Percentiles rank a stretch among this genome's conserved stretches.
These are phyloP conservation scores for Chrysolina oricalcia DNA, from an alignment of 2,888 invertebrate species.

Conservation along the genomic window DNA sequence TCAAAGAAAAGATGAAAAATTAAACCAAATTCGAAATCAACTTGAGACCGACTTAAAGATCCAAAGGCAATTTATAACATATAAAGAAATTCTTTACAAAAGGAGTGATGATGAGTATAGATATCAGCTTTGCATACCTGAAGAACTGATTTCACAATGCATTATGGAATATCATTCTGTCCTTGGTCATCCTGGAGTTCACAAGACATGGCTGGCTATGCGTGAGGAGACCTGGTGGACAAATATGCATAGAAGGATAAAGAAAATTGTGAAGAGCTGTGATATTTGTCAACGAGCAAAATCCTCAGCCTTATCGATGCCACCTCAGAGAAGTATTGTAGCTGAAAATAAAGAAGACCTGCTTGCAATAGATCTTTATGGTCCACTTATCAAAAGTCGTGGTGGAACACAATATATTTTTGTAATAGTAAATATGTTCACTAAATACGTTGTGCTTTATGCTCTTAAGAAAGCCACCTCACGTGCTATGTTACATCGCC, in stretches of 20 bases:
- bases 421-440: constrained; percentile 61
- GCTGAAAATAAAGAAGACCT: constrained; percentile 16
- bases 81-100: background rate
- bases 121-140: background rate
- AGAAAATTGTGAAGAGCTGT: constrained; percentile 30
- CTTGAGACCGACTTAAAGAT: background rate
- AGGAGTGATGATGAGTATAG: constrained; percentile 1
- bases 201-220: constrained; percentile 40
- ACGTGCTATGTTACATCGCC: constrained; percentile 11
- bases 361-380: constrained; percentile 26
- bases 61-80: background rate
- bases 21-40: background rate
- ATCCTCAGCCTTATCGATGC: constrained; percentile 21
- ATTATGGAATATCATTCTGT: constrained; percentile 3
- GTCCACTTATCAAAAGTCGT: constrained; percentile 41
- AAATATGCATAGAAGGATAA: constrained; percentile 29
- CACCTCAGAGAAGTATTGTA: constrained; percentile 23
- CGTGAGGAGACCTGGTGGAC: constrained; percentile 42
- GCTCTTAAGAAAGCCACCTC: background rate
- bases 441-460: constrained; percentile 29
- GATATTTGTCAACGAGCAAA: constrained; percentile 29
- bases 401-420: constrained; percentile 64
- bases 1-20: background rate
- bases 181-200: constrained; percentile 39
- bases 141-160: background rate